Base-by-base conservation (phyloP, 2,113 vertebrate genomes). In the Columba janthina region DNA sequence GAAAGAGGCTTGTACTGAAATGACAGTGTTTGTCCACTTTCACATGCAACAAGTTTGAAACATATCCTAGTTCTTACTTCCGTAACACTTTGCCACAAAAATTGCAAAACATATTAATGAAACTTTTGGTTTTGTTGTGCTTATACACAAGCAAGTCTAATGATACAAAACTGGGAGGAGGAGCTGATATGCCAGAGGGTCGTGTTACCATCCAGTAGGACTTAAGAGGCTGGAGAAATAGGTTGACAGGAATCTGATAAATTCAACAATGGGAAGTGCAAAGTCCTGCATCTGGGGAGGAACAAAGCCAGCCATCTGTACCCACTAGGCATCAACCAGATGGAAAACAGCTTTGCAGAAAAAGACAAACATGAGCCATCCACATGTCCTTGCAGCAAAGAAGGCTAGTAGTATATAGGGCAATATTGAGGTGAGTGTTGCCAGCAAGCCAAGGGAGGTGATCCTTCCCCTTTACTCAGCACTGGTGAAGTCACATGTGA, bases 291-390 rank as follows among this genome's bases (percentile, higher is more conserved):
- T 3, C 25, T 53, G 36, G 19, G 24, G 12, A 53, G 10, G 15
- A 53, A 34, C 15, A 62, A 36, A 3, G 8, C 20, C 46, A 62
- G 48, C 3, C 25, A 42, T 14, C 19, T 24, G 15, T 24, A 34
- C 15, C 9, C 0, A 2, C 9, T 34, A 44, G 20, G 10, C 5
- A 34, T 31, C 7, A 62, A 12, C 2, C 15, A 10, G 3, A 2
- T 72, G 20, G 46, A 42, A 62, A 72, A 28, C 11, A 83, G 18
- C 19, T 14, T 51, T 22, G 11, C 7, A 42, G 56, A 29, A 62
- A 61, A 61, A 6, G 11, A 20, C 19, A 69, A 62, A 53, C 36
- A 15, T 3, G 3, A 62, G 31, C 28, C 16, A 40, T 22, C 34
- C 50, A 60, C 12, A 17, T 44, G 20, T 10, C 16, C 19, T 64